Base-by-base conservation (phyloP, 1,140 invertebrate genomes). In the Bradynema listronoti region DNA sequence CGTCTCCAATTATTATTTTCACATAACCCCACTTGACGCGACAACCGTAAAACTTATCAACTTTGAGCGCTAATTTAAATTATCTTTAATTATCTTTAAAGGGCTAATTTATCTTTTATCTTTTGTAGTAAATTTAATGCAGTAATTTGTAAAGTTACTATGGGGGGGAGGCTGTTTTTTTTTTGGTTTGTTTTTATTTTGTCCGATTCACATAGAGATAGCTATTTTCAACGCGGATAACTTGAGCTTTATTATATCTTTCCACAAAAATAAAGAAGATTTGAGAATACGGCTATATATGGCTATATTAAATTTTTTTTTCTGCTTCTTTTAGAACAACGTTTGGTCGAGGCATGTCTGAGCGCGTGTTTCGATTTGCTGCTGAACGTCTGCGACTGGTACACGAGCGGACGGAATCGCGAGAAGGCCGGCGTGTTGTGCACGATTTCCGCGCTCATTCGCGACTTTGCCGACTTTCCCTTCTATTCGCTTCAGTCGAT, bases 401-500 rank as follows among this genome's bases (percentile, higher is more conserved):
- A 78, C 46, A 24, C 51, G 1, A 41, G 50, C 11, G 57, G 47
- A 7, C 52, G 74, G 16, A 60, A 69, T 24, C 43, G 63, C 19
- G 50, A 58, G 9, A 61, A 63, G 34, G 36, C 63, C 14, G 65
- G 63, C 5, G 67, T 78, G n/a, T 54, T 77, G 27, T 55, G 11
- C 3, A 56, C 63, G 25, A 51, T 65, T 11, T 58, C 49, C n/a
- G 2, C 50, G 0, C 50, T 78, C 7, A n/a, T 77, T 1, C 36
- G 52, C 14, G 65, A 71, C 25, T 77, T 77, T 58, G 43, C 68
- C 14, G 75, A 77, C 43, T 74, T 77, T 42, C 76, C 75, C 1
- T 52, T 77, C 22, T 76, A 72, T 52, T 67, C 61, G 49, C 39
- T 67, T 11, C 61, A 65, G 32, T 4, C 51, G 11, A 25, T 24